Base-by-base conservation (phyloP, 1,140 invertebrate genomes). In the Diorhabda carinulata region DNA sequence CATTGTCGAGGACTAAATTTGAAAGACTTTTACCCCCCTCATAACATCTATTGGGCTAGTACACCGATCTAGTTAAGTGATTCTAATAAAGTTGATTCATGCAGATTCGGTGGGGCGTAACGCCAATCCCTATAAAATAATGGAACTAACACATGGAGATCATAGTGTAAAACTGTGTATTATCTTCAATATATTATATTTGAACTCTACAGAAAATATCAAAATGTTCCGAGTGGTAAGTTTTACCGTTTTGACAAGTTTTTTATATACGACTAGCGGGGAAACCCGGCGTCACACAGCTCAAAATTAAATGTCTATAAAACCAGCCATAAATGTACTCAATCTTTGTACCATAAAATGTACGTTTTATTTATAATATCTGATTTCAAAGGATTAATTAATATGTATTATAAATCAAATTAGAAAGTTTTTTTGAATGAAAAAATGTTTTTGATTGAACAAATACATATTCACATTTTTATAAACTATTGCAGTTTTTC, bases 211-310 rank as follows among this genome's bases (percentile, higher is more conserved):
- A 52, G 25, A 25, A 25, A 25, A 25, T 8, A 52, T 52, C 47
- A 52, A 52, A 52, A 52, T 52, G 47, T 52, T 52, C 47, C 47
- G 47, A 52, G 47, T 52, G 47, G 47, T 52, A 52, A 52, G 47
- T 52, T 52, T 25, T 25, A 25, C 25, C 2, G 25, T 25, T 25
- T 25, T 25, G 25, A 25, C 25, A 25, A 25, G 25, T 25, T 25
- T 25, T 25, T 25, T 25, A 25, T 25, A 25, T 25, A 25, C 25
- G 25, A 25, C 1, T 25, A 25, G 25, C 25, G 25, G 25, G 25
- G 25, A 25, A 25, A 25, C 25, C 25, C 25, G 25, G 25, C 25
- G 25, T 25, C 25, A 25, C 25, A 25, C 25, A 25, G 25, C 25
- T 25, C 25, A 25, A 25, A 25, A 25, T 25, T 25, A 25, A 25